Base-by-base conservation (phyloP, 2,888 invertebrate species). In the Volucella inanis region DNA sequence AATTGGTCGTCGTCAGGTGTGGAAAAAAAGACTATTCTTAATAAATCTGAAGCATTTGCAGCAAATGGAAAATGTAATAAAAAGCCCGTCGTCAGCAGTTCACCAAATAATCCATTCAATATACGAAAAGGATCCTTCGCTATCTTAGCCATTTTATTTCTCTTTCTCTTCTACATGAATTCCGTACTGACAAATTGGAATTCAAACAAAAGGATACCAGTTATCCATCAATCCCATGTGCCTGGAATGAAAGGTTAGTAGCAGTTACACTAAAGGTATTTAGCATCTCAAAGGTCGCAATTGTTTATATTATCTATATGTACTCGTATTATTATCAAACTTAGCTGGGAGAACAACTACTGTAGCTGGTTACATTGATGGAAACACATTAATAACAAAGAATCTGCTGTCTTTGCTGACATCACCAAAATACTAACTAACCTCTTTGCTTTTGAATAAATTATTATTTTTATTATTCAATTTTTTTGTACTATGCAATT, bases 161-260 rank as follows among this genome's bases (percentile, higher is more conserved):
- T 91, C 8, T 75, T 89, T 61, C 71, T 89, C 12, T 88, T 91
- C 49, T 88, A 88, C 87, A 59, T 92, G 83, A 89, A 90, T 88
- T 72, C 90, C 83, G 76, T 89, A 76, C 68, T 80, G 77, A 87
- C 88, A 86, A 86, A 67, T 50, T 71, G 89, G 85, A 87, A 88
- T 77, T 86, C 87, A 1, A 86, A 88, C 12, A 89, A 90, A 49
- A 86, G 88, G 65, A 88, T 91, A 8, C 88, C 88, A 4, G 90
- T 91, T 4, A 86, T 89, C 76, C 91, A 90, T 77, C 88, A 90
- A 75, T 92, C 92, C 31, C 90, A 89, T 87, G 91, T 90, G 12
- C 88, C 90, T 77, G 91, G 91, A 77, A 91, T 91, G 90, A 91
- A 90, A 88, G 92, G 92, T 92, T 83, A 88, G 88, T 80, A 22